Evolutionary conservation across 1,140 invertebrate species (phyloP).

Genomic region (Ips nitidus): DNA sequence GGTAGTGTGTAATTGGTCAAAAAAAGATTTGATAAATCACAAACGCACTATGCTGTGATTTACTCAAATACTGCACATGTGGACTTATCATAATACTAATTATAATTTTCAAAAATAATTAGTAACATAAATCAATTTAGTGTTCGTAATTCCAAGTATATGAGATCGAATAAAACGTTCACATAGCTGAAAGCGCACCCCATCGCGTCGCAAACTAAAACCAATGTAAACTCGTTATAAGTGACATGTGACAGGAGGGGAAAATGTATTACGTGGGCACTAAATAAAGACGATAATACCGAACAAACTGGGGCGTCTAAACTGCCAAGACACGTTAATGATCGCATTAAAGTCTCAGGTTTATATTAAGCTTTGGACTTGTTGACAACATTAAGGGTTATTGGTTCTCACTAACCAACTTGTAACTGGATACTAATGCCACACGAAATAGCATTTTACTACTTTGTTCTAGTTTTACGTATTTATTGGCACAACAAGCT

Average conservation of each 20-base stretch:
- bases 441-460: too few species aligned
- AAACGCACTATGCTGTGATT: too few species aligned
- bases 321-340: slow-evolving; percentile 23
- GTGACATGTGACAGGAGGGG: slow-evolving; percentile 19
- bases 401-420: too few species aligned
- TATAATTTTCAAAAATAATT: too few species aligned
- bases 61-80: too few species aligned
- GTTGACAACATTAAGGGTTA: slow-evolving; percentile 1
- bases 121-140: too few species aligned
- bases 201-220: background rate
- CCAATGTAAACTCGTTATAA: slow-evolving; percentile 16
- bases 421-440: too few species aligned
- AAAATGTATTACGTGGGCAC: slow-evolving; percentile 21
- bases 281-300: slow-evolving; percentile 26
- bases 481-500: background rate
- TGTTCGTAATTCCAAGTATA: too few species aligned
- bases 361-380: slow-evolving; percentile 9
- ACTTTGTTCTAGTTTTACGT: background rate
- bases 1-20: too few species aligned
- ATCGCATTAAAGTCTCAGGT: slow-evolving; percentile 16
- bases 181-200: slow-evolving; percentile 3
- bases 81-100: too few species aligned
- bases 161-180: background rate
- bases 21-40: too few species aligned
- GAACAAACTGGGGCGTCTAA: slow-evolving; percentile 15